Evolutionary conservation across 2,888 invertebrate species (phyloP), one percentile per base, ranked within the genome.

Genomic region (Acleris sparsana): DNA sequence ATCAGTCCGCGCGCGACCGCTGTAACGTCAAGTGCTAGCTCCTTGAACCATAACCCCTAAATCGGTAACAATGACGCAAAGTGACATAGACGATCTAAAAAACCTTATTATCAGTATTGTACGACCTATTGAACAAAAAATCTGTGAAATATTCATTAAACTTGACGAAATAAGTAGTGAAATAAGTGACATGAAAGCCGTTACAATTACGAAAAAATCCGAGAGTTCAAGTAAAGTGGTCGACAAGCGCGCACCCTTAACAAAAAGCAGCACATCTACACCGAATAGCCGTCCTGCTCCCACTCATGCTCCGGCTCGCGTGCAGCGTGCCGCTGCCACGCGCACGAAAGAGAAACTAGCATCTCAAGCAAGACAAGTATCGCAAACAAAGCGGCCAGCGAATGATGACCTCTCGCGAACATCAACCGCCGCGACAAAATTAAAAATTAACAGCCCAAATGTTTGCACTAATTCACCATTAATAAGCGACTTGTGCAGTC

Each of bases 271-370:
- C 16, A 17, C 55, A 22, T 55, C 55, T 1, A 55, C 55, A 5
- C 55, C 55, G 13, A 20, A 20, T 20, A 43, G 43, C 20, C 55
- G 20, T 55, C 55, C 29, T 3, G 55, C 55, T 55, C 22, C 20
- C 20, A 20, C 55, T 1, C 17, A 20, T 3, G 55, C 20, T 4
- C 43, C 55, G n/a, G 55, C 55, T 18, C 55, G 55, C 20, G 17
- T n/a, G 17, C 18, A 55, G 7, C 55, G 55, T 2, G 18, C 20
- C 1, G 18, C 55, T 16, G 55, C 55, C 5, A n/a, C 16, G 16
- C 25, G 52, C n/a, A 22, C 52, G 52, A 52, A 52, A 52, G 52
- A 52, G 52, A 55, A 20, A 43, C 39, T 55, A 18, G 43, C 55
- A n/a, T 13, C 18, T 9, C 18, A 13, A 43, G 13, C 18, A 39